These are phyloP conservation scores for Notospermus geniculatus DNA, from an alignment of 1,140 invertebrate genomes.

Conservation along the genomic window DNA sequence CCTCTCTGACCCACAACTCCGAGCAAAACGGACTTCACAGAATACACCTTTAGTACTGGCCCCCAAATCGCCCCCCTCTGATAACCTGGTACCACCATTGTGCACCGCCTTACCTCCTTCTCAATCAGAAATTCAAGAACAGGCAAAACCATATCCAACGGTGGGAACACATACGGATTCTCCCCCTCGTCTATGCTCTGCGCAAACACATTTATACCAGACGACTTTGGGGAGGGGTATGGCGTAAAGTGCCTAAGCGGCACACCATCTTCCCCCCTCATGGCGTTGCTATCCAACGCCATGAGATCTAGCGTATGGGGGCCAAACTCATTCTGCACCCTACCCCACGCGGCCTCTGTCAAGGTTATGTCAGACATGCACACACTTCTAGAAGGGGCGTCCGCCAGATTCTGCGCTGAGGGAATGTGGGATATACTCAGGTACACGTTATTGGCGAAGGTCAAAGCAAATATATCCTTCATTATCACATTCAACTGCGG, in stretches of 20 bases:
- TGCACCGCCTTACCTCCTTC: background rate
- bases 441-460: background rate
- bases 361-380: too few relatives aligned
- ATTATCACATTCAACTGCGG: background rate
- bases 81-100: background rate
- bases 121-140: background rate
- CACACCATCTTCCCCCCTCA: background rate
- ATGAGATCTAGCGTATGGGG: constrained; percentile 1
- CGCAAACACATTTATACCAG: background rate
- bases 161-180: constrained; percentile 7
- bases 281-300: constrained; percentile 3
- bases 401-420: background rate
- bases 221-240: background rate
- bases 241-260: constrained; percentile 1
- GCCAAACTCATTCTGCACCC: background rate
- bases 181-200: background rate
- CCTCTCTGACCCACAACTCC: too few relatives aligned
- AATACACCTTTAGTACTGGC: too few relatives aligned
- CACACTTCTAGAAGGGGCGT: background rate
- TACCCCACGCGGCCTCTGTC: too few relatives aligned
- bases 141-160: background rate
- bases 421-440: background rate
- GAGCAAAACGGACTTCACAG: too few relatives aligned
- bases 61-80: too few relatives aligned
- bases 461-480: background rate